These are phyloP conservation scores for Dendrocincla fuliginosa DNA, from an alignment of 2,797 vertebrate genomes.

Conservation along the genomic window DNA sequence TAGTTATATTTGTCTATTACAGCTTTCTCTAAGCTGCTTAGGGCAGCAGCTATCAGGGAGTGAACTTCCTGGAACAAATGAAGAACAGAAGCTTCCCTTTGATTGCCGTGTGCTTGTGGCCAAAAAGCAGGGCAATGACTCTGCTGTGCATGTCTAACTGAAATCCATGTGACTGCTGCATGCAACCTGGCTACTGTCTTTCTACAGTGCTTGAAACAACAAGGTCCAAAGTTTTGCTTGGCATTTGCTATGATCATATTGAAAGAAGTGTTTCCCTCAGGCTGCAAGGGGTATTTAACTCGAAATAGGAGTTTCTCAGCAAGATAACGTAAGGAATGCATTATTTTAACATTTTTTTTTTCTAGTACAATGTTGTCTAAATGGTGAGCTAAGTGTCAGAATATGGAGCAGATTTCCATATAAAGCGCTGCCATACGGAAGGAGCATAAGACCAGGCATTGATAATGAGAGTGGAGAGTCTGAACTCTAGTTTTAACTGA, in stretches of 20 bases:
- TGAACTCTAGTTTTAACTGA: background rate
- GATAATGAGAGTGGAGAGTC: background rate
- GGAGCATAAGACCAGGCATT: background rate
- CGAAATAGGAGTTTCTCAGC: background rate
- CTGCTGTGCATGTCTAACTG: background rate
- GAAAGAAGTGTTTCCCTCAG: background rate
- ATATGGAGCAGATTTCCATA: background rate
- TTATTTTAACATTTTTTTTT: background rate
- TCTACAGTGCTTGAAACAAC: background rate
- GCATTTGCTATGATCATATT: background rate
- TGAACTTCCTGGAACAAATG: background rate
- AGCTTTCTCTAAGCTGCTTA: background rate
- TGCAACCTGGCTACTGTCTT: background rate
- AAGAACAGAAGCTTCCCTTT: background rate
- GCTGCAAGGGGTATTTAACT: background rate
- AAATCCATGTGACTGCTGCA: background rate
- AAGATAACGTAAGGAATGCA: background rate
- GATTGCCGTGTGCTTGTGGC: background rate
- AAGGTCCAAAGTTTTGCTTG: background rate
- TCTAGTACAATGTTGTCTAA: background rate
- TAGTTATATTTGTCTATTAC: background rate
- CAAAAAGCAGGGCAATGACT: background rate
- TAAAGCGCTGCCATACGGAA: background rate
- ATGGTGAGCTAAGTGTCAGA: background rate
- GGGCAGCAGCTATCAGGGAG: background rate